Evolutionary conservation across 2,888 invertebrate species (phyloP), one percentile per base, ranked within the genome.

Genomic region (Parthenolecanium corni): DNA sequence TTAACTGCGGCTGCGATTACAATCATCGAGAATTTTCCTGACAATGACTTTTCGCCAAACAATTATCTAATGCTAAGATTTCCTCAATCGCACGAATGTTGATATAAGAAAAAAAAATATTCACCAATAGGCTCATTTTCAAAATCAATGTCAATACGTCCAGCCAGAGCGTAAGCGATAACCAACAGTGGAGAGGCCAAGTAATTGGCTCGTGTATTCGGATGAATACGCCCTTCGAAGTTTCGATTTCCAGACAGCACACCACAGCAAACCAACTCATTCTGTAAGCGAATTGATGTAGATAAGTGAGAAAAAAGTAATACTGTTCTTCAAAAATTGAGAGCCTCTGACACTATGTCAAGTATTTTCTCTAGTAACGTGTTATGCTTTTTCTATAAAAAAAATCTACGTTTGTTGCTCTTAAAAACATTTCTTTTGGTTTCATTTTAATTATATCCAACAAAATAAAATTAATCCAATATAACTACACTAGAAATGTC

Each of bases 221-320:
- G 96, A 74, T 98, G 96, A 71, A 98, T 93, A 54, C 98, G 82
- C 0, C 97, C 97, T 74, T 98, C 97, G 74, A 97, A 98, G 76
- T 98, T 98, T 3, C 97, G 80, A 75, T 98, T 98, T 0, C 97
- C 97, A 0, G 96, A 96, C 0, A 98, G 77, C 0, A 98, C 94
- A 0, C 96, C 95, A 71, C 91, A 91, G 70, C 94, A 94, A 0
- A 98, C 91, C 47, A 97, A 77, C 72, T 90, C 89, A 72, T 92
- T 91, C 85, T 89, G 72, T 9, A 72, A 70, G 14, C 67, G 51
- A 47, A 56, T 65, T 44, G 52, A 23, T 11, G 52, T 49, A 61
- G n/a, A n/a, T n/a, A n/a, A n/a, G n/a, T n/a, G n/a, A n/a, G n/a
- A n/a, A n/a, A n/a, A n/a, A n/a, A n/a, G n/a, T n/a, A n/a, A n/a